Evolutionary conservation across 2,888 invertebrate genomes (phyloP), one percentile per base, ranked within the genome.

Genomic region (Agrochola litura): DNA sequence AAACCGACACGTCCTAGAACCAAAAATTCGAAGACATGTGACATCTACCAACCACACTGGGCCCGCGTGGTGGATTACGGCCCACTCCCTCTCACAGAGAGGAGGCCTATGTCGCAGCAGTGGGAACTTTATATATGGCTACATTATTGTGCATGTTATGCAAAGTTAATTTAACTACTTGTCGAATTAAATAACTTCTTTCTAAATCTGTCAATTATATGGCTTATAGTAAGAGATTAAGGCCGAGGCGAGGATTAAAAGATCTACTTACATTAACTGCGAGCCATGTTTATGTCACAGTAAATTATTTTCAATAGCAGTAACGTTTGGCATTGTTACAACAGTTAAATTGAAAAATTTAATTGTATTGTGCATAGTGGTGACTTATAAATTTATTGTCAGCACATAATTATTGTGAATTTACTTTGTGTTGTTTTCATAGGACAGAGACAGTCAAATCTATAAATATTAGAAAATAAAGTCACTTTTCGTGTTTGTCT

Each of bases 311-410:
- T 37, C 43, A 46, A n/a, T 22, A 60, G n/a, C 37, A 46, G n/a
- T 43, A 14, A 63, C 6, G 25, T 41, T 75, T 70, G 60, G 46
- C 19, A 70, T 25, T 74, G 60, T 72, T 61, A 72, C 61, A 75
- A 75, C 30, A 43, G 73, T 60, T 49, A 43, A 5, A 73, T 73
- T 75, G 25, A 30, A 41, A 22, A 49, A 3, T 25, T 19, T 16
- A 14, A 67, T 37, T 30, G 2, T 22, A 5, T 22, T 52, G 0
- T 22, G 30, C 14, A 14, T 14, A 30, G 2, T 52, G 49, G 67
- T 30, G 30, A 52, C 22, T 52, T 49, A 67, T 30, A 9, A 49
- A 52, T n/a, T n/a, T n/a, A n/a, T 67, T 67, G 5, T 30, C 8
- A 22, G 46, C 8, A 30, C 0, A 46, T 6, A 46, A 25, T 25